These are phyloP conservation scores for Hydrolagus colliei DNA, from an alignment of 2,797 vertebrate species.

Conservation along the genomic window DNA sequence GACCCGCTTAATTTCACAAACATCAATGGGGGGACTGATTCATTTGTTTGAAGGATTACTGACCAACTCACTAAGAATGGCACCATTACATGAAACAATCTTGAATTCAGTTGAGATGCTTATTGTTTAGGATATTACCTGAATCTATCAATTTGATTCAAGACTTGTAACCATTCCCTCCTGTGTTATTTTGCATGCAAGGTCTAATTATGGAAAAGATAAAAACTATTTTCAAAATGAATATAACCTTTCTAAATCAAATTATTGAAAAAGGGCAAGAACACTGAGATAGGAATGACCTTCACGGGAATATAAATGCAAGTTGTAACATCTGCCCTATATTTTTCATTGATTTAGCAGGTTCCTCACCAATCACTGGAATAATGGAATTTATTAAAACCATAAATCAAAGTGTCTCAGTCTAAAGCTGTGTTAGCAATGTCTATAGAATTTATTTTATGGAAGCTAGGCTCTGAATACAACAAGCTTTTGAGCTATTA, in stretches of 20 bases:
- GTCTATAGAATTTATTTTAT: not conserved
- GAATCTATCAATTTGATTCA: not conserved
- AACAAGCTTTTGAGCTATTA: not conserved
- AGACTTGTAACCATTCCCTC: not conserved
- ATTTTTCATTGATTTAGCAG: not conserved
- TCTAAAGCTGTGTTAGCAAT: not conserved
- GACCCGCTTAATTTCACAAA: too few species aligned
- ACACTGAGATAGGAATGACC: not conserved
- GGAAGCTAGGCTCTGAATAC: not conserved
- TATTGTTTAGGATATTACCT: not conserved
- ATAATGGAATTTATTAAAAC: constrained; percentile 4
- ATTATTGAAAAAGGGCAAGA: not conserved
- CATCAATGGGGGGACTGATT: too few species aligned
- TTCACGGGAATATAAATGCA: not conserved
- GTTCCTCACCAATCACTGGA: not conserved
- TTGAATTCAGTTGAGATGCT: not conserved
- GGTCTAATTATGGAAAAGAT: not conserved
- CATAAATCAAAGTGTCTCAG: not conserved
- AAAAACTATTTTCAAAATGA: not conserved
- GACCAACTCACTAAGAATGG: not conserved
- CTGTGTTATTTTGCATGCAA: not conserved
- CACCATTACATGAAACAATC: not conserved
- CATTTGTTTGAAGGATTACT: too few species aligned
- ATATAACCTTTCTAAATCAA: not conserved
- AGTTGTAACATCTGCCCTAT: not conserved